Evolutionary conservation across 2,113 vertebrate species (phyloP).

Genomic region (Melanotaenia duboulayi): DNA sequence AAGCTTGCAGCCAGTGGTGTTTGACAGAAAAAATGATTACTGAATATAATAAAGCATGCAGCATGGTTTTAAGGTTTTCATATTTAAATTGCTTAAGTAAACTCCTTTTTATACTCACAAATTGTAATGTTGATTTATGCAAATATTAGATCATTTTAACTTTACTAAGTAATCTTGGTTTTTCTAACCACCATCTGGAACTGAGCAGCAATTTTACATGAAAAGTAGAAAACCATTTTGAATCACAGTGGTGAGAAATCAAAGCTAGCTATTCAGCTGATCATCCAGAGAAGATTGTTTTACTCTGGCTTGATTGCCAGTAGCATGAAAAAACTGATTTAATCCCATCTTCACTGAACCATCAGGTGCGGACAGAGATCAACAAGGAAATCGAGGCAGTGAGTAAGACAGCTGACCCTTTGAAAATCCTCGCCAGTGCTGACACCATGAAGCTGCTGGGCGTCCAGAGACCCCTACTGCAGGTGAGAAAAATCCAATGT

Average conservation of each 20-base stretch:
- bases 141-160: too few relatives aligned
- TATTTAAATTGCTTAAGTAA: too few relatives aligned
- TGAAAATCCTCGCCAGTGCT: slow-evolving; percentile 92
- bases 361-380: slow-evolving; percentile 93
- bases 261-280: neutral
- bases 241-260: too few relatives aligned
- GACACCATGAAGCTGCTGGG: slow-evolving; percentile 97
- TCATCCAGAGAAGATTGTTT: neutral
- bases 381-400: slow-evolving; percentile 96
- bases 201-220: neutral
- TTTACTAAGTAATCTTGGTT: too few relatives aligned
- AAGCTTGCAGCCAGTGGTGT: too few relatives aligned
- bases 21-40: too few relatives aligned
- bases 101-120: too few relatives aligned
- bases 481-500: slow-evolving; percentile 81
- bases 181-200: too few relatives aligned
- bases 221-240: neutral
- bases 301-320: neutral
- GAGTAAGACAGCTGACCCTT: slow-evolving; percentile 92
- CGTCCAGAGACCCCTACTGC: slow-evolving; percentile 93
- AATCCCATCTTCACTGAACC: slow-evolving; percentile 77
- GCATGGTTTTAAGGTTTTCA: too few relatives aligned
- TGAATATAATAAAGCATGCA: too few relatives aligned
- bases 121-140: too few relatives aligned
- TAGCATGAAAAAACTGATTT: neutral